Evolutionary conservation across 1,140 invertebrate genomes (phyloP), one percentile per base, ranked within the genome.

Genomic region (Globodera rostochiensis): DNA sequence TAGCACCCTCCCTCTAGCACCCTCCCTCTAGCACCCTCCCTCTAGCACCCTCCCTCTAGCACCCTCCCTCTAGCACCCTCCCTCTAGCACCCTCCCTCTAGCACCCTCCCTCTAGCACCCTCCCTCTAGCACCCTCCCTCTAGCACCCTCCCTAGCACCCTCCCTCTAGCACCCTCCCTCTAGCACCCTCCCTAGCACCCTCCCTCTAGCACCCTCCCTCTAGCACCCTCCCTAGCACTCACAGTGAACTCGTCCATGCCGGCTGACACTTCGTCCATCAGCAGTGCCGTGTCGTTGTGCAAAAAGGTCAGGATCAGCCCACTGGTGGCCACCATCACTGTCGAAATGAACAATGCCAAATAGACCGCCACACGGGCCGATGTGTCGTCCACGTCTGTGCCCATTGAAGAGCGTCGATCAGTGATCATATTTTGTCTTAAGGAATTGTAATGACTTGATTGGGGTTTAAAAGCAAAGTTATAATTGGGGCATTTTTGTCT

Each of bases 231-330:
- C 25, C 13, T 36, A 53, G 15, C 25, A 75, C 13, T 64, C 19
- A 76, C 74, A 60, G 36, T 57, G 53, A 60, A 76, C 53, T 21
- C 74, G 46, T n/a, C 19, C 74, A 76, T 76, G 57, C 66, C 74
- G 45, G 57, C 46, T 57, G 57, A 57, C n/a, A 76, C 36, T 53
- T 76, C 19, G 46, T 76, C 49, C 57, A 76, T 21, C 74, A 76
- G 19, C 66, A 76, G 66, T 64, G 47, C 66, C 57, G 74, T 76
- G 66, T 76, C 74, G 66, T 49, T 53, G 66, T 57, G 45, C 19
- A 76, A 64, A 76, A 60, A 76, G 46, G 57, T 76, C 49, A 76
- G 53, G 45, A 66, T 46, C 57, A 76, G 8, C 15, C 57, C 46
- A 76, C 49, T 76, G 13, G 53, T 53, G 13, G 13, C 36, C 19